These are phyloP conservation scores for Laspeyria flexula DNA, from an alignment of 2,888 invertebrate genomes.

Conservation along the genomic window DNA sequence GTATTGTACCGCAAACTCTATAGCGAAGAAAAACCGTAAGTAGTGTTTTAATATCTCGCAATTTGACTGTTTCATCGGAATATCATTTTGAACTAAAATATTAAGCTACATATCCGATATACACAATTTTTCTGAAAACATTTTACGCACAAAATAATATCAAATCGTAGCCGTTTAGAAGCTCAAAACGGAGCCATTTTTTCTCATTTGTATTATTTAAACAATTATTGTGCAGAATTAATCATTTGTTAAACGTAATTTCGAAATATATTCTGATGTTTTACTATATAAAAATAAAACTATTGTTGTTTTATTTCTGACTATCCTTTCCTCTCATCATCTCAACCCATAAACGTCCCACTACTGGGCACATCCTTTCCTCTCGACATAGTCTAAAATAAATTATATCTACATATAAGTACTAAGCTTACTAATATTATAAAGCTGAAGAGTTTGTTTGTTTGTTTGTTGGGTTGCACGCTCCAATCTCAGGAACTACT, in stretches of 20 bases:
- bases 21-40: slow-evolving; percentile 3
- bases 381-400: no score
- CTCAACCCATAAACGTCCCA: no score
- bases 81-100: slow-evolving; percentile 63
- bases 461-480: no score
- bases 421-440: no score
- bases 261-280: slow-evolving; percentile 84
- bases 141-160: slow-evolving; percentile 70
- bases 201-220: slow-evolving; percentile 30
- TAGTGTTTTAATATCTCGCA: slow-evolving; percentile 26
- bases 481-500: no score
- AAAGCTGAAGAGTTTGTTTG: no score
- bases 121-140: slow-evolving; percentile 65
- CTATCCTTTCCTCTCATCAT: no score
- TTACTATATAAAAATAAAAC: slow-evolving; percentile 66
- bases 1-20: slow-evolving; percentile 23
- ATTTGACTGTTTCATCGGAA: slow-evolving; percentile 62
- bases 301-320: slow-evolving; percentile 55
- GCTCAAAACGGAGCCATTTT: slow-evolving; percentile 33
- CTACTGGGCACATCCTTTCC: no score
- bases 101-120: slow-evolving; percentile 68
- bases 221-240: slow-evolving; percentile 28
- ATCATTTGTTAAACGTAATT: slow-evolving; percentile 71
- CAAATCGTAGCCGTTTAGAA: slow-evolving; percentile 47
- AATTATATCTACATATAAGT: no score